Evolutionary conservation across 2,888 invertebrate species (phyloP).

Genomic region (Lymantria monacha): DNA sequence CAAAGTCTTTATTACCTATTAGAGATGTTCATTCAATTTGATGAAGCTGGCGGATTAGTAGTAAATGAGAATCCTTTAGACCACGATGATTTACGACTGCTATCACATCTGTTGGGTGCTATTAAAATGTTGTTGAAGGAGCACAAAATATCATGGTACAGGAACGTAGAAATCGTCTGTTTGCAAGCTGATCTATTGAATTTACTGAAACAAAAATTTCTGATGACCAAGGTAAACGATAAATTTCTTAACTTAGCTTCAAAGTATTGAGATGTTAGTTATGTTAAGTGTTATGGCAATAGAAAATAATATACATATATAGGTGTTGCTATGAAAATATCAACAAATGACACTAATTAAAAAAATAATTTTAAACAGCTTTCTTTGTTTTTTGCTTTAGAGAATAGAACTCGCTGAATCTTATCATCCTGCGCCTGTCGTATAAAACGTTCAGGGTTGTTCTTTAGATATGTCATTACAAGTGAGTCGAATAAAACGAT

Average conservation of each 20-base stretch:
- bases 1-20: constrained; percentile 42
- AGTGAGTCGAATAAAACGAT: too few species aligned
- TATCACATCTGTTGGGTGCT: constrained; percentile 36
- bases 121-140: constrained; percentile 43
- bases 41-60: constrained; percentile 33
- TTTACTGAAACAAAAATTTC: constrained; percentile 33
- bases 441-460: too few species aligned
- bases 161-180: constrained; percentile 41
- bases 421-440: too few species aligned
- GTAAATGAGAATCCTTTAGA: constrained; percentile 29
- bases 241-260: not conserved
- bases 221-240: constrained; percentile 7
- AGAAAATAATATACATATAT: constrained; percentile 20
- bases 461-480: too few species aligned
- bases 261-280: too few species aligned
- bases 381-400: too few species aligned
- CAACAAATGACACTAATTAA: too few species aligned
- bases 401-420: too few species aligned
- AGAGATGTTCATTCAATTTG: constrained; percentile 33
- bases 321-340: not conserved
- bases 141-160: constrained; percentile 46
- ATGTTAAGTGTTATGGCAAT: constrained; percentile 5
- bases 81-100: constrained; percentile 31
- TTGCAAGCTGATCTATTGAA: constrained; percentile 41
- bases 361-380: too few species aligned